Base-by-base conservation (phyloP, 2,888 invertebrate species). In the Tachina grossa region DNA sequence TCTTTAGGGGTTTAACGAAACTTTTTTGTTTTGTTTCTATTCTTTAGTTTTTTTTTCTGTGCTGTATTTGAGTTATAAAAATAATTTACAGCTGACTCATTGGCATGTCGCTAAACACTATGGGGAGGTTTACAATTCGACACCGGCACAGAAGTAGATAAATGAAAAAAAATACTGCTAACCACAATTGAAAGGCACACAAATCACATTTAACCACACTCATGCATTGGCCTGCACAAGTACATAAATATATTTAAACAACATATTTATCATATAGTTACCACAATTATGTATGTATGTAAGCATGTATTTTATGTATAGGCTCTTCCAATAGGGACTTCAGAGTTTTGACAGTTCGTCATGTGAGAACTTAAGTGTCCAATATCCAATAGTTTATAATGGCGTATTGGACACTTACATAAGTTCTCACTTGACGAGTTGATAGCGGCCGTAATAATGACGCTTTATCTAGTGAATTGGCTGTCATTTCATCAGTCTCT, bases 41-140 rank as follows among this genome's bases (percentile, higher is more conserved):
- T 31, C 31, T 6, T 31, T 31, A 6, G 0, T 59, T 1, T 57
- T 9, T 39, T 57, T 59, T 31, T 51, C 9, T 59, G 13, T 31
- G 4, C 14, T 68, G 71, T 72, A 65, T 63, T 55, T 72, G 79
- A 45, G 61, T 79, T 85, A 59, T 6, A 76, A 76, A 68, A 55
- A 72, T 69, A 13, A 79, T 82, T 69, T 69, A 57, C 65, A 71
- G 68, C 57, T 78, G 82, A 72, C 78, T 85, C 82, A 82, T 85
- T 69, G 55, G 55, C 78, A 82, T 55, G 78, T 68, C 22, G 71
- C 53, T 74, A 39, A 80, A 63, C 19, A 74, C 77, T n/a, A 51
- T 53, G 63, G 83, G 82, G 78, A 74, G 74, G 78, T 77, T 72
- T 77, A 76, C 31, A 77, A 72, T 77, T 80, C 19, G 74, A 61